phyloP scores from a whole-genome alignment of 2,797 vertebrate genomes.

The Psittacula derbiana region DNA sequence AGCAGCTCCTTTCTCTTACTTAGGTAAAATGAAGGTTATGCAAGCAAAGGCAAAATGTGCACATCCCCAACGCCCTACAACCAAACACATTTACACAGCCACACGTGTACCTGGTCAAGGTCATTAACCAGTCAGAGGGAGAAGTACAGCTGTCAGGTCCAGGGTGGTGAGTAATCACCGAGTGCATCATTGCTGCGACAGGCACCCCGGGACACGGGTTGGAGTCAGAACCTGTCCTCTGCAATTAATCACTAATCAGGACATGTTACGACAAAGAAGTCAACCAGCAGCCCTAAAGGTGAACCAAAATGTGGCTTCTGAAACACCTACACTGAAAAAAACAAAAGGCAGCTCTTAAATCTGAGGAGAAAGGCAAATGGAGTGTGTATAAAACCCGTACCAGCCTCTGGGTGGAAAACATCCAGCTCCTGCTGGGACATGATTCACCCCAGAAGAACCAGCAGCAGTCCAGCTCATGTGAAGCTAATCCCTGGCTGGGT shows the following conservation, averaged over 20 bases:
- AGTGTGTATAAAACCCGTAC: not conserved
- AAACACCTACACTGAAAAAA: not conserved
- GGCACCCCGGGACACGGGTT: slow-evolving; percentile 51
- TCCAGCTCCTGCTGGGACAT: not conserved
- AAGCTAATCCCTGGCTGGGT: not conserved
- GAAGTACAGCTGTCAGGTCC: slow-evolving; percentile 63
- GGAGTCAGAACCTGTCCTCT: slow-evolving; percentile 44
- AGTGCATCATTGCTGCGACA: slow-evolving; percentile 57
- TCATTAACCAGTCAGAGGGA: slow-evolving; percentile 4
- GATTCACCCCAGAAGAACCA: not conserved
- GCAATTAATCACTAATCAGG: slow-evolving; percentile 53
- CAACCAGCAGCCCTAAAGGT: slow-evolving; percentile 30
- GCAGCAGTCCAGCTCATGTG: not conserved
- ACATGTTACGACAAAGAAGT: not conserved
- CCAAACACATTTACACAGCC: not conserved
- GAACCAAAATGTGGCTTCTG: slow-evolving; percentile 1
- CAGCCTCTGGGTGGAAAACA: not conserved
- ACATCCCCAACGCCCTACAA: not conserved
- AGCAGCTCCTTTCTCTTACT: not conserved
- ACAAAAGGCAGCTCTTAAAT: not conserved
- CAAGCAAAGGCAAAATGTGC: not conserved
- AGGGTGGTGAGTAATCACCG: slow-evolving; percentile 45
- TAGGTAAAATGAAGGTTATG: not conserved
- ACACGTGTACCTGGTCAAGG: slow-evolving; percentile 38
- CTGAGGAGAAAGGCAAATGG: slow-evolving; percentile 7